phyloP scores from a whole-genome alignment of 2,113 vertebrate genomes.

The Silurus asotus region DNA sequence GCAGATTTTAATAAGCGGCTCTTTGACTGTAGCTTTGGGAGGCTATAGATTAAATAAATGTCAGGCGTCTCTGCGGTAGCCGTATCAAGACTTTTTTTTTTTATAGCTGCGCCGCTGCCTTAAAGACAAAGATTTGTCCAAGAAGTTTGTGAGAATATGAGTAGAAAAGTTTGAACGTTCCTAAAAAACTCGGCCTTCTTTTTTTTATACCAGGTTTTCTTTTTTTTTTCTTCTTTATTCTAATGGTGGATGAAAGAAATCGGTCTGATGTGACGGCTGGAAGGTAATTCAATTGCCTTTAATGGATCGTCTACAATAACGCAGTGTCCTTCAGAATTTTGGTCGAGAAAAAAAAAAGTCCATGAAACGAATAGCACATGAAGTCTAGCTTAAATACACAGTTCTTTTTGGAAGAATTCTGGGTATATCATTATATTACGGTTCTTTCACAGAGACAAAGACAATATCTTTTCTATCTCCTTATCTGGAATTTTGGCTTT shows the following conservation, averaged over 20 bases:
- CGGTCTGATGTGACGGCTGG: background rate
- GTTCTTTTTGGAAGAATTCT: background rate
- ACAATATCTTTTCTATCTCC: too few relatives aligned
- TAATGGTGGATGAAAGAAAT: conserved; percentile 7
- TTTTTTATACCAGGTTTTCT: background rate
- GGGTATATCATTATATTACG: too few relatives aligned
- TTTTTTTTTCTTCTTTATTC: background rate
- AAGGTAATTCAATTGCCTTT: background rate
- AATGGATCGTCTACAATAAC: background rate
- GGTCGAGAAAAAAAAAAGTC: background rate
- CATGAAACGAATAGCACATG: background rate
- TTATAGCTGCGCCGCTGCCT: conserved; percentile 44
- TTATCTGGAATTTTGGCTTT: too few relatives aligned
- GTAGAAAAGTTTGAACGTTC: conserved; percentile 43
- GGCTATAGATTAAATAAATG: conserved; percentile 61
- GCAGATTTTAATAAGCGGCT: conserved; percentile 61
- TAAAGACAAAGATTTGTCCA: conserved; percentile 57
- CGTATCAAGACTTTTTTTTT: conserved; percentile 47
- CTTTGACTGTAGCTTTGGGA: conserved; percentile 54
- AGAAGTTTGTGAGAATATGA: conserved; percentile 47
- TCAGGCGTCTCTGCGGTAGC: conserved; percentile 50
- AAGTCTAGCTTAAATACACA: background rate
- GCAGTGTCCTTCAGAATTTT: background rate
- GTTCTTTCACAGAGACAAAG: too few relatives aligned
- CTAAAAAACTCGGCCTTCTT: conserved; percentile 32